Base-by-base conservation (phyloP, 2,113 vertebrate genomes). In the Psettodes erumei region DNA sequence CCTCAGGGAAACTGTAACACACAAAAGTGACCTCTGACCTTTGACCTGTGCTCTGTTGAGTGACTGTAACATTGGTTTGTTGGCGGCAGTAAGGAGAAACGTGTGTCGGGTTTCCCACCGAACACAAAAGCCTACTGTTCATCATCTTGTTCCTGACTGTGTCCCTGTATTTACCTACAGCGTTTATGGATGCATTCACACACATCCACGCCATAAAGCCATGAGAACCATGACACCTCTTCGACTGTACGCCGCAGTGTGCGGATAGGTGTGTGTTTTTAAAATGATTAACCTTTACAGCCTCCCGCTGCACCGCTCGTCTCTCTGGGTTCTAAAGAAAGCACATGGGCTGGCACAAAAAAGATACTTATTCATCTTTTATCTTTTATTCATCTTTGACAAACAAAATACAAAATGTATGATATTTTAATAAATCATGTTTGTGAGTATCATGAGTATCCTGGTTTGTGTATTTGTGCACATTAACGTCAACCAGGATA, bases 231-330 rank as follows among this genome's bases (percentile, higher is more conserved):
- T 9, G 2, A 72, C 55, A 60, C 61, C 66, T 75, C 23, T 11
- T 9, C 9, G 0, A 59, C 66, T 60, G 71, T 54, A 8, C 11
- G 19, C 78, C 0, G n/a, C 67, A 65, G 48, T 51, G 6, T 43
- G 45, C 42, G 13, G 35, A 48, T 8, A 38, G 8, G 37, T 33
- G 61, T 19, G 13, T 61, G 38, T 59, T 12, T 74, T 54, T 69
- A 42, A 51, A 64, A 80, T 77, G 28, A 81, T 83, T 81, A 83
- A 80, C 72, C 35, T 85, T 85, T 82, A 87, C 59, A 3, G 67
- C 55, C 37, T 33, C 25, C n/a, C 16, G 33, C 33, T 53, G 42
- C 1, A 23, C 30, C 2, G 40, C 12, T 48, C 56, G 1, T 18
- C 81, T 27, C 54, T 30, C 23, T 1, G 13, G 25, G 40, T 42